A percentile compares a stretch with the other conserved stretches of the same genome.
These are phyloP conservation scores for Gadopsis marmoratus DNA, from an alignment of 2,797 vertebrate genomes.

Conservation along the genomic window DNA sequence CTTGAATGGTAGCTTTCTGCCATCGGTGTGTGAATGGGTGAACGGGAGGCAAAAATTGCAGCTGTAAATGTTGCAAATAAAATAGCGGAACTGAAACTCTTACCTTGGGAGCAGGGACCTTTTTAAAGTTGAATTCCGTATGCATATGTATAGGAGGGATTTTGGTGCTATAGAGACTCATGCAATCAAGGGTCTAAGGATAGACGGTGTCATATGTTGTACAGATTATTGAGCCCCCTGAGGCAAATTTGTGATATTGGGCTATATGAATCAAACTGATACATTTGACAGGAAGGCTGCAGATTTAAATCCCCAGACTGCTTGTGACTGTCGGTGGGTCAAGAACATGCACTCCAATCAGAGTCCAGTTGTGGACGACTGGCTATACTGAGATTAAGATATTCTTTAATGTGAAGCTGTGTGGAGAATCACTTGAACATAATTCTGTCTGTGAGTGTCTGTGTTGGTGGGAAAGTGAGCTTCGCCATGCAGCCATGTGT, in stretches of 20 bases:
- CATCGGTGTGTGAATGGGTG: too few species aligned
- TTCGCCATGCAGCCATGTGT: constrained; percentile 67
- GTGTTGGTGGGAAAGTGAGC: constrained; percentile 23
- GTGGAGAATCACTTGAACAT: background rate
- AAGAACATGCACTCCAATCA: background rate
- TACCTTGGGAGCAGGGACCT: too few species aligned
- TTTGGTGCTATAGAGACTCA: background rate
- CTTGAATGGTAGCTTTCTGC: too few species aligned
- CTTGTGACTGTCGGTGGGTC: background rate
- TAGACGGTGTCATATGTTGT: too few species aligned
- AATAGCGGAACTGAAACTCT: too few species aligned
- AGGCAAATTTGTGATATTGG: too few species aligned
- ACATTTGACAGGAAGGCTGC: background rate
- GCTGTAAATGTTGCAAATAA: too few species aligned
- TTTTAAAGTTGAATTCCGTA: background rate
- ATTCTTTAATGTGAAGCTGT: background rate
- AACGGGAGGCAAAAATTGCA: too few species aligned
- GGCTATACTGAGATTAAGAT: background rate
- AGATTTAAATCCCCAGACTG: background rate
- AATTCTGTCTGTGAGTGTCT: background rate
- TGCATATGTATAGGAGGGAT: background rate
- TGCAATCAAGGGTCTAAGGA: too few species aligned
- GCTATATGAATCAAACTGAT: too few species aligned
- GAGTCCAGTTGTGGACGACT: background rate
- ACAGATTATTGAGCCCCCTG: too few species aligned